Percentiles rank a stretch among this genome's conserved stretches.
phyloP scores from a whole-genome alignment of 2,113 vertebrate genomes.

The Dissostichus mawsoni region DNA sequence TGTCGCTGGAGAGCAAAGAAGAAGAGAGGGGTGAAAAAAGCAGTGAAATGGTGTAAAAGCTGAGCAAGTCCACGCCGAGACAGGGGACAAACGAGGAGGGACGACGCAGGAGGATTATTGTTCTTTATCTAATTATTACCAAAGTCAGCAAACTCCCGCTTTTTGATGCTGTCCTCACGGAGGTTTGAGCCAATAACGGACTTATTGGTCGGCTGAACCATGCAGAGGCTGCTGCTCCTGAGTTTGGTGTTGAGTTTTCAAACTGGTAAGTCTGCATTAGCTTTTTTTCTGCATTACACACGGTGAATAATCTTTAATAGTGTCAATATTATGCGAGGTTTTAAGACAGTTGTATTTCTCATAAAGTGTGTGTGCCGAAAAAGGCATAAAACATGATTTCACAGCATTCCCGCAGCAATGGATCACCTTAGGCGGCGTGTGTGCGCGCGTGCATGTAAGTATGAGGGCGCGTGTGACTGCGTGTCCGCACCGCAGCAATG shows the following conservation, averaged over 20 bases:
- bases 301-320: background rate
- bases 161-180: conserved; percentile 84
- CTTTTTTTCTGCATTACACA: background rate
- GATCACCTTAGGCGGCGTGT: conserved; percentile 65
- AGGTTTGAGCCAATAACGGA: conserved; percentile 80
- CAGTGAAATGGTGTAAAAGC: conserved; percentile 67
- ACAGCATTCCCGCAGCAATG: conserved; percentile 55
- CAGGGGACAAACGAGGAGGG: conserved; percentile 13
- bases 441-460: conserved; percentile 18
- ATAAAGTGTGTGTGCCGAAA: conserved; percentile 18
- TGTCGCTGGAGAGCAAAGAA: conserved; percentile 57
- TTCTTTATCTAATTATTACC: conserved; percentile 21
- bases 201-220: conserved; percentile 84
- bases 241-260: conserved; percentile 82
- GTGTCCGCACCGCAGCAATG: conserved; percentile 54
- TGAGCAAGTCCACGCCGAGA: conserved; percentile 4
- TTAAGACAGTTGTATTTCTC: background rate
- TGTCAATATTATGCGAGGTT: background rate
- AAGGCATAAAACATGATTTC: conserved; percentile 35
- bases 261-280: conserved; percentile 72
- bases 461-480: conserved; percentile 24
- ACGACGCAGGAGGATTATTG: conserved; percentile 61
- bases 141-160: conserved; percentile 62
- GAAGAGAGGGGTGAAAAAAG: conserved; percentile 39
- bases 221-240: conserved; percentile 85